Conservation (phyloP, 1,140 invertebrate species). For the Zophobas morio region DNA sequence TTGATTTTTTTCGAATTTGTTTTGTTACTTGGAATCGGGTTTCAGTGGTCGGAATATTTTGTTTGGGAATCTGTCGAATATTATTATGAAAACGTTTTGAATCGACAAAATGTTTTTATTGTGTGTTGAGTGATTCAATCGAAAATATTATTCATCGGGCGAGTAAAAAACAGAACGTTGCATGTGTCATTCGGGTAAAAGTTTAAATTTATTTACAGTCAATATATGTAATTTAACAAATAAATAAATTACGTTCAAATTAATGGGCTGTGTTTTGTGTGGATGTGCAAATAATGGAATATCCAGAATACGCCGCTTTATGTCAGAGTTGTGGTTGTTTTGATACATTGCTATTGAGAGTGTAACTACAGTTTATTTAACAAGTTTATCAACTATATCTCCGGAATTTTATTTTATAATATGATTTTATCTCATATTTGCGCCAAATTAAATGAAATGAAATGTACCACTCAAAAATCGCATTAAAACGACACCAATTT, state of each 20-base stretch:
- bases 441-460: too few species aligned
- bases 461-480: too few species aligned
- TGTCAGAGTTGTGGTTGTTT: slow-evolving; percentile 32
- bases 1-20: slow-evolving; percentile 29
- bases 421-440: neutral
- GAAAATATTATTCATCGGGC: neutral
- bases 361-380: slow-evolving; percentile 40
- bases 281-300: slow-evolving; percentile 34
- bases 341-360: slow-evolving; percentile 40
- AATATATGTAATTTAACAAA: slow-evolving; percentile 38
- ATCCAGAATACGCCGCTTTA: slow-evolving; percentile 17
- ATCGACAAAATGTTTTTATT: neutral
- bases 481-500: too few species aligned
- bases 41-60: neutral
- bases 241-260: slow-evolving; percentile 39
- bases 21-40: neutral
- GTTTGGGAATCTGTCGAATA: neutral
- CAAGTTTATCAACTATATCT: slow-evolving; percentile 39
- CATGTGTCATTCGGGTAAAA: neutral
- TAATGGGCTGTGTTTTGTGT: slow-evolving; percentile 20
- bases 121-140: neutral
- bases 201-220: slow-evolving; percentile 26
- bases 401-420: slow-evolving; percentile 20
- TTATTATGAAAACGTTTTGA: neutral
- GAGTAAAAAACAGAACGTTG: slow-evolving; percentile 3